Conservation (phyloP, 2,888 invertebrate genomes). For the Phaedon cochleariae region DNA sequence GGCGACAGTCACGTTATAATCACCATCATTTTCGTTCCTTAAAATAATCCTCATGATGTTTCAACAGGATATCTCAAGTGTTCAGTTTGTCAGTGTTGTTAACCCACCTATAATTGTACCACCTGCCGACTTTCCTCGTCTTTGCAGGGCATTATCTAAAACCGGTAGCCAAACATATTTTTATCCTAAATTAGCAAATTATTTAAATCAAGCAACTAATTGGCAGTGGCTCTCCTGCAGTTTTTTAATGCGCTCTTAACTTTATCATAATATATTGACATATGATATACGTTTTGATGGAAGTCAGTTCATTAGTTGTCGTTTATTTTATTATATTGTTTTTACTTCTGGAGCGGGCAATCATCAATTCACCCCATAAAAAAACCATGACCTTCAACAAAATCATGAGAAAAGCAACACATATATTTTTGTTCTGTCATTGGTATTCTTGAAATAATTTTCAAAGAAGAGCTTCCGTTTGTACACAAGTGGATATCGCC, state of each 20-base stretch:
- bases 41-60: too few relatives aligned
- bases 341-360: constrained; percentile 13
- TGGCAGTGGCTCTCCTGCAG: constrained; percentile 30
- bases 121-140: constrained; percentile 22
- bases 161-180: constrained; percentile 46
- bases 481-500: too few relatives aligned
- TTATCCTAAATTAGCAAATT: constrained; percentile 45
- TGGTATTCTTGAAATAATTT: too few relatives aligned
- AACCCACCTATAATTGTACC: constrained; percentile 7
- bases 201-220: constrained; percentile 47
- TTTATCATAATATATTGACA: constrained; percentile 43
- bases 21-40: too few relatives aligned
- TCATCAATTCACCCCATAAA: constrained; percentile 1
- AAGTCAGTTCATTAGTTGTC: constrained; percentile 34
- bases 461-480: too few relatives aligned
- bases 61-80: neutral
- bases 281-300: constrained; percentile 39
- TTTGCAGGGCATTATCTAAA: constrained; percentile 32
- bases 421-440: too few relatives aligned
- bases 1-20: too few relatives aligned
- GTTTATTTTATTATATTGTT: constrained; percentile 21
- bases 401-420: too few relatives aligned
- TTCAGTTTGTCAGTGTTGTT: neutral
- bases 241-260: constrained; percentile 30
- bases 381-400: too few relatives aligned